phyloP scores from a whole-genome alignment of 2,113 vertebrate genomes.

The Ictidomys tridecemlineatus region DNA sequence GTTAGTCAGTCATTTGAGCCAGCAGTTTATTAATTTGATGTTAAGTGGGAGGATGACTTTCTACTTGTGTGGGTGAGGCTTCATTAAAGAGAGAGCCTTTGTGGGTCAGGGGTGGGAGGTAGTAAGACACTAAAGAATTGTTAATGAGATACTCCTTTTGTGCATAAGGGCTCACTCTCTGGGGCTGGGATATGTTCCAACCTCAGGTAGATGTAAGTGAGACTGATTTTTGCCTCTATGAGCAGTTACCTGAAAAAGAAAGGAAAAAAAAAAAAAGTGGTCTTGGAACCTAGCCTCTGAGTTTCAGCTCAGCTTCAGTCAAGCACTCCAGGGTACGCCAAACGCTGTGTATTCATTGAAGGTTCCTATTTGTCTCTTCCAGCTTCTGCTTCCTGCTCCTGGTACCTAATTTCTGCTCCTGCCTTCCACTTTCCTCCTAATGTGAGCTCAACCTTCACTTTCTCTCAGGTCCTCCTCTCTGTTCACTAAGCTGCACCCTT shows the following conservation, averaged over 20 bases:
- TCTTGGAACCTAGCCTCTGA: slow-evolving; percentile 11
- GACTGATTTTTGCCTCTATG: background rate
- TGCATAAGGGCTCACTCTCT: background rate
- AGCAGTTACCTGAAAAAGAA: slow-evolving; percentile 39
- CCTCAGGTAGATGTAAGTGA: slow-evolving; percentile 33
- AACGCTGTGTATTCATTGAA: slow-evolving; percentile 81
- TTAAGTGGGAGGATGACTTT: slow-evolving; percentile 33
- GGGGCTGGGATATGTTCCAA: background rate
- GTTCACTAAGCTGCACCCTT: slow-evolving; percentile 75
- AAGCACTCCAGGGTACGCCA: background rate
- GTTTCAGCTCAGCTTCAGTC: background rate
- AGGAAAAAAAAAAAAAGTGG: background rate
- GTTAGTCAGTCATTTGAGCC: background rate
- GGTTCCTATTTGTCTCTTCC: slow-evolving; percentile 92
- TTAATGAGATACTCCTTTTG: slow-evolving; percentile 21
- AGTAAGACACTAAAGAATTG: slow-evolving; percentile 41
- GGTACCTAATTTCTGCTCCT: slow-evolving; percentile 91
- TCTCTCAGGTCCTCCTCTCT: slow-evolving; percentile 83
- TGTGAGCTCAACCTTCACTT: slow-evolving; percentile 89
- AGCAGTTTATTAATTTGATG: background rate
- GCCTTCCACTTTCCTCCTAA: slow-evolving; percentile 91
- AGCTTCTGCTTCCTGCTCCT: slow-evolving; percentile 91
- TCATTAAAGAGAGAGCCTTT: background rate
- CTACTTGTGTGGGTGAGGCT: background rate
- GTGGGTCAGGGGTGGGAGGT: slow-evolving; percentile 52